Conservation (phyloP, 2,113 vertebrate genomes). For the Thamnophis sirtalis region DNA sequence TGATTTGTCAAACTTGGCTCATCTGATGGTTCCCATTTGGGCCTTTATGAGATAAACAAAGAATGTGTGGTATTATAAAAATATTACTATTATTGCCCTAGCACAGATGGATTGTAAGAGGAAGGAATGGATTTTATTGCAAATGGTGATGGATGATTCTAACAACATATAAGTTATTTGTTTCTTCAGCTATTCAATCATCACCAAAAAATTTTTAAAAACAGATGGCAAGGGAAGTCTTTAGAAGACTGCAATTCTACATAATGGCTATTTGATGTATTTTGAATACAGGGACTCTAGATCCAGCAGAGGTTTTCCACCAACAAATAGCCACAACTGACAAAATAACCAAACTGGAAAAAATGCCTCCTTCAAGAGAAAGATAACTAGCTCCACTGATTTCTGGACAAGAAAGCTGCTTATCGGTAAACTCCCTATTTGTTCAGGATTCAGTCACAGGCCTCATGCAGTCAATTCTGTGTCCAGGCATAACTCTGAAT, state of each 20-base stretch:
- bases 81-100: conserved; percentile 9
- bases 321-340: background rate
- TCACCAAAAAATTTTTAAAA: background rate
- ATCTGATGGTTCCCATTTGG: conserved; percentile 33
- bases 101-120: background rate
- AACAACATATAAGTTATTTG: conserved; percentile 3
- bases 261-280: background rate
- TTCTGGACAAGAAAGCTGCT: background rate
- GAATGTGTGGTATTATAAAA: conserved; percentile 18
- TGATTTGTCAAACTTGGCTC: conserved; percentile 35
- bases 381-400: background rate
- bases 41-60: conserved; percentile 30
- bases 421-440: background rate
- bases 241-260: background rate
- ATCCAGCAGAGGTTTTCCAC: background rate
- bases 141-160: conserved; percentile 32
- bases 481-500: background rate
- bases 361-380: background rate
- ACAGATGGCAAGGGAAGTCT: background rate
- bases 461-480: background rate
- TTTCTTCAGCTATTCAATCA: background rate
- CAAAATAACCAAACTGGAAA: background rate
- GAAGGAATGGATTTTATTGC: conserved; percentile 3
- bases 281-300: background rate
- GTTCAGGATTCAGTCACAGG: background rate